Evolutionary conservation across 2,113 vertebrate genomes (phyloP).

Genomic region (Rafetus swinhoei): DNA sequence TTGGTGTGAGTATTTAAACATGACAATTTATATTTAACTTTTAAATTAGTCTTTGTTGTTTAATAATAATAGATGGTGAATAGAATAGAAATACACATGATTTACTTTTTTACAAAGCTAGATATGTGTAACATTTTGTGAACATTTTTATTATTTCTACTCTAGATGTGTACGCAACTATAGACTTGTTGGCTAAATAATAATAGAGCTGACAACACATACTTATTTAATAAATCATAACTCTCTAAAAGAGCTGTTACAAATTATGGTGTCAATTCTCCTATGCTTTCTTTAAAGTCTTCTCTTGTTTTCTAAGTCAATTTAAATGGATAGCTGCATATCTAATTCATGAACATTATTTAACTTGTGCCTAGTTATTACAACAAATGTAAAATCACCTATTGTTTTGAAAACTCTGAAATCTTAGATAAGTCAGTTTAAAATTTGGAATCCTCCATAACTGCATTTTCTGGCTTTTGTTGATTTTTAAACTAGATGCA

Average conservation of each 20-base stretch:
- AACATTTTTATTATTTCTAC: not conserved
- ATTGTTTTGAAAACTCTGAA: slow-evolving; percentile 28
- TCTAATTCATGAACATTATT: slow-evolving; percentile 12
- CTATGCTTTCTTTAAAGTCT: slow-evolving; percentile 49
- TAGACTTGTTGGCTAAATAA: slow-evolving; percentile 18
- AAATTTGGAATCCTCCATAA: slow-evolving; percentile 41
- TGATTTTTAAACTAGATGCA: slow-evolving; percentile 37
- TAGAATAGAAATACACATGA: slow-evolving; percentile 37
- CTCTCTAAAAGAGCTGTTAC: slow-evolving; percentile 47
- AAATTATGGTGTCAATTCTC: not conserved
- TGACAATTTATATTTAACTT: slow-evolving; percentile 21
- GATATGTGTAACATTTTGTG: not conserved
- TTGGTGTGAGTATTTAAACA: slow-evolving; percentile 41
- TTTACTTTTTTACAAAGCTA: slow-evolving; percentile 4
- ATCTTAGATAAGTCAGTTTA: slow-evolving; percentile 8
- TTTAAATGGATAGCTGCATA: not conserved
- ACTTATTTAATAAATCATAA: slow-evolving; percentile 34
- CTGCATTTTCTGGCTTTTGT: slow-evolving; percentile 43
- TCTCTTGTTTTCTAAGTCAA: slow-evolving; percentile 19
- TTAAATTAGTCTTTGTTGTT: slow-evolving; percentile 56
- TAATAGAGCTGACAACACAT: slow-evolving; percentile 25
- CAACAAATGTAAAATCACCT: slow-evolving; percentile 25
- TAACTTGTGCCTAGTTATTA: not conserved
- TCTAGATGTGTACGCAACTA: not conserved
- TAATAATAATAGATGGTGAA: slow-evolving; percentile 21